Conservation (phyloP, 2,113 vertebrate species). For the Eurypyga helias region DNA sequence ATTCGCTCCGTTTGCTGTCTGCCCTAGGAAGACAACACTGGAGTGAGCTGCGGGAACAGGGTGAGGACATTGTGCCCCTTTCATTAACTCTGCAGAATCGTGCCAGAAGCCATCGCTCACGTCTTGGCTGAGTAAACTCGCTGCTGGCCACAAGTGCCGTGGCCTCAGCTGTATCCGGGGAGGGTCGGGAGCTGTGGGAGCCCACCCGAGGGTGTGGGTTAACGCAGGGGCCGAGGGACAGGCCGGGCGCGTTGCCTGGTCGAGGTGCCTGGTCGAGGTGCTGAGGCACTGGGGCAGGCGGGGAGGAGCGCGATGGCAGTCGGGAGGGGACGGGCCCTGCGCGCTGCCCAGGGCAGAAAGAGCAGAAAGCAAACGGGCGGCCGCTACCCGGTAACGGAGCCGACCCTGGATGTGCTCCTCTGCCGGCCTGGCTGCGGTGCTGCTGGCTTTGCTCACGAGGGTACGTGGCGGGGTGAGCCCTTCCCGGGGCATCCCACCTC, state of each 20-base stretch:
- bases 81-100: neutral
- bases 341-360: neutral
- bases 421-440: fast-evolving
- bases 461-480: neutral
- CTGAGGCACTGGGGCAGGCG: neutral
- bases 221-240: neutral
- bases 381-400: fast-evolving
- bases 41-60: neutral
- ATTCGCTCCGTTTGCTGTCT: neutral
- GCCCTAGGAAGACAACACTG: neutral
- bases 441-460: neutral
- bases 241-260: fast-evolving
- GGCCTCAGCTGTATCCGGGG: neutral
- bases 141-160: neutral
- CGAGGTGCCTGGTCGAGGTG: fast-evolving
- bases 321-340: neutral
- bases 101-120: neutral
- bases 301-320: neutral
- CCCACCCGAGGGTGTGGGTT: neutral
- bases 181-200: neutral
- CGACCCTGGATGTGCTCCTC: fast-evolving
- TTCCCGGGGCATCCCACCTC: neutral
- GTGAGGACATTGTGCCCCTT: neutral
- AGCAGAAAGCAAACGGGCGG: neutral
- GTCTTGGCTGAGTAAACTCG: neutral